phyloP scores from a whole-genome alignment of 2,888 invertebrate species.

The Podabrus alpinus region DNA sequence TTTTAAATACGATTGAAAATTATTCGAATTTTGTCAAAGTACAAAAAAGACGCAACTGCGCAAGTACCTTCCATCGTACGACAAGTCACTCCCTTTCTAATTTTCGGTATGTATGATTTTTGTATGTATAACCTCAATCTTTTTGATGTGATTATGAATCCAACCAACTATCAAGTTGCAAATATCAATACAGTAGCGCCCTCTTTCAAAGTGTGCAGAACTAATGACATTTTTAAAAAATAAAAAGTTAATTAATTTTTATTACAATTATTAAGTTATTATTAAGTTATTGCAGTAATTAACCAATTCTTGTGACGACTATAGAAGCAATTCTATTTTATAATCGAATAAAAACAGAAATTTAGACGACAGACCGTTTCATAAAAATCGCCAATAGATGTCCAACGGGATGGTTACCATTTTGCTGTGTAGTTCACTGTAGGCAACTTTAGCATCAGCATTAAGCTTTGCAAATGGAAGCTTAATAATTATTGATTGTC shows the following conservation, averaged over 20 bases:
- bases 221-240: background rate
- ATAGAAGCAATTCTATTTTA: background rate
- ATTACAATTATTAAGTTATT: no score
- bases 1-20: no score
- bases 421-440: background rate
- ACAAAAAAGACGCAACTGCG: no score
- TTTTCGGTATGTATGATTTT: background rate
- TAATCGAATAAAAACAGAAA: background rate
- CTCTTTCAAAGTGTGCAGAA: background rate
- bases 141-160: no score
- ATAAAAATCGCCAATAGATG: background rate
- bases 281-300: no score
- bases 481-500: background rate
- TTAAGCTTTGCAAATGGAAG: background rate
- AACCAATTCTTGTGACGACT: background rate
- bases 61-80: no score
- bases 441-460: background rate
- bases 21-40: no score
- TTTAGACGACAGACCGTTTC: background rate
- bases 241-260: no score
- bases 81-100: no score
- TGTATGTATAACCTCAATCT: background rate
- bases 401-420: background rate
- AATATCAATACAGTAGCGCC: background rate
- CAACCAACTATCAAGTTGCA: no score